Conservation (phyloP, 2,888 invertebrate species). For the Bombyx huttoni region DNA sequence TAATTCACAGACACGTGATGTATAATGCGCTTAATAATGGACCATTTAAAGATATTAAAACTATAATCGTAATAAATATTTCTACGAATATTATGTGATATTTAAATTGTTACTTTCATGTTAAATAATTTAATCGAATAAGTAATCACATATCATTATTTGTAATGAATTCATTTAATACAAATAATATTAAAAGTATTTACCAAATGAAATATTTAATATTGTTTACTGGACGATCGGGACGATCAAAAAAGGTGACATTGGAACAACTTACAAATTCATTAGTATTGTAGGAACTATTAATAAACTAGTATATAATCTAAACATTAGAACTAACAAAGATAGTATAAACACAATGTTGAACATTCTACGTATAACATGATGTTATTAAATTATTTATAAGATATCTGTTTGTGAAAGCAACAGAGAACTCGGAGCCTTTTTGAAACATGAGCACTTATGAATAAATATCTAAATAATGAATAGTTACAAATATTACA, state of each 20-base stretch:
- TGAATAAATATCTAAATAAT: constrained; percentile 3
- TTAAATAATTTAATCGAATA: constrained; percentile 53
- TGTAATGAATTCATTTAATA: constrained; percentile 38
- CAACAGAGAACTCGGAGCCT: constrained; percentile 5
- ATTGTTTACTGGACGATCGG: background rate
- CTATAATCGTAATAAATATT: constrained; percentile 37
- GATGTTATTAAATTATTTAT: background rate
- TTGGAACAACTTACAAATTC: background rate
- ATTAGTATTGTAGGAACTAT: background rate
- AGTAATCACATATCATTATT: constrained; percentile 66
- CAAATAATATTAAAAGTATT: constrained; percentile 12
- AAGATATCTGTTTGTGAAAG: background rate
- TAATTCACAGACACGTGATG: constrained; percentile 31
- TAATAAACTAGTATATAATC: background rate
- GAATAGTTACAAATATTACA: background rate
- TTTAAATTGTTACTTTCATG: constrained; percentile 62
- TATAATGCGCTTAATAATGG: constrained; percentile 39
- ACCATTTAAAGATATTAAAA: constrained; percentile 57
- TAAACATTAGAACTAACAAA: background rate
- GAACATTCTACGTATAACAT: background rate
- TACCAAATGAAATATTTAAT: background rate
- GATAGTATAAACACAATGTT: background rate
- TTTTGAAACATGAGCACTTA: constrained; percentile 12
- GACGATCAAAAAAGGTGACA: background rate
- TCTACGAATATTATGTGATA: constrained; percentile 69